Evolutionary conservation across 1,140 invertebrate genomes (phyloP), one percentile per base, ranked within the genome.

Genomic region (Delia radicum): DNA sequence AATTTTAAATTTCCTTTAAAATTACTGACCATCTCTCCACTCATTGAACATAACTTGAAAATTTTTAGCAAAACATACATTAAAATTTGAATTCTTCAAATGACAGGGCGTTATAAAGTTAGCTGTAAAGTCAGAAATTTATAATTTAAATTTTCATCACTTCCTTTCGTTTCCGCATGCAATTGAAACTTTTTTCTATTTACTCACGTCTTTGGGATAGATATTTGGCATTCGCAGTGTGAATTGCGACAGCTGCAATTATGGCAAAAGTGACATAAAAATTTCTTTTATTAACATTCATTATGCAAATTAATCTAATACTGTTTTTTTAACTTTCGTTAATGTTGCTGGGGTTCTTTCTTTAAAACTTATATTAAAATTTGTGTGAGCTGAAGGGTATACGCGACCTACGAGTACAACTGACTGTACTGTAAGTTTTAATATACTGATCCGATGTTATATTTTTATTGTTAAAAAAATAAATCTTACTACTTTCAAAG

Each of bases 201-300:
- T 24, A 12, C 76, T 79, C 74, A 84, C 82, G 82, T 80, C 79
- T 81, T 12, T 81, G 75, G 0, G 75, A 15, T 15, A 84, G 63
- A 78, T 82, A 82, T 48, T 75, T 24, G 8, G 10, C 46, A 24
- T 28, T 71, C 5, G 15, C 62, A 4, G 62, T 55, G 4, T 55
- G 48, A 3, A 55, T 55, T 24, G n/a, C 21, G 18, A 21, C 48
- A 55, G n/a, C 48, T 55, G 48, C 24, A 21, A 18, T 55, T 55
- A 55, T 55, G 4, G 18, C 48, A n/a, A 55, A 21, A 24, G 24
- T 4, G 48, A 18, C 48, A 55, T 24, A 55, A n/a, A n/a, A 5
- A 55, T 21, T 55, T n/a, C n/a, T n/a, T 55, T 55, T 8, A 21
- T 7, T 18, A 55, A 21, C 5, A 21, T 55, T 21, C 48, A 55